phyloP scores from a whole-genome alignment of 1,140 invertebrate genomes.

The Halictus rubicundus region DNA sequence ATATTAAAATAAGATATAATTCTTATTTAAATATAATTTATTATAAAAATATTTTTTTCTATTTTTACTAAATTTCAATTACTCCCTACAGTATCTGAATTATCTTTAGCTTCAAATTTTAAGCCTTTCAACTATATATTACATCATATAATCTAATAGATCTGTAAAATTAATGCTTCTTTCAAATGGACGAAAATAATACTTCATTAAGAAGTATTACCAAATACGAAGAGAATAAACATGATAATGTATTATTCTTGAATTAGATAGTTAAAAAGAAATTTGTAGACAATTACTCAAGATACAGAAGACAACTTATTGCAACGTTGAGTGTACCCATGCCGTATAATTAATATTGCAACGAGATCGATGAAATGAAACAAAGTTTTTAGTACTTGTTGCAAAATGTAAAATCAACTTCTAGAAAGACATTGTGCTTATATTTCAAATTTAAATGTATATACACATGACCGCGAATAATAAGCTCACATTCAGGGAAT shows the following conservation, averaged over 20 bases:
- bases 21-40: conserved; percentile 2
- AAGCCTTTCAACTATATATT: not conserved
- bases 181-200: too few species aligned
- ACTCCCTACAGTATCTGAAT: not conserved
- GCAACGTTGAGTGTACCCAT: not conserved
- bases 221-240: not conserved
- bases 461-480: not conserved
- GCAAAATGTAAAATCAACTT: not conserved
- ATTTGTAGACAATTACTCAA: not conserved
- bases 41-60: not conserved
- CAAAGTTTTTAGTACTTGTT: not conserved
- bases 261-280: not conserved
- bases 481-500: conserved; percentile 14
- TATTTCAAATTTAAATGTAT: not conserved
- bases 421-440: conserved; percentile 16
- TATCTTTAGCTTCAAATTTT: not conserved
- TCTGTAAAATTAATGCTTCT: too few species aligned
- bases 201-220: not conserved
- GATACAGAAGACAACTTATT: conserved; percentile 1
- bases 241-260: not conserved
- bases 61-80: conserved; percentile 13
- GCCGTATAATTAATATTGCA: conserved; percentile 8
- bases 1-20: conserved; percentile 21
- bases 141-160: not conserved
- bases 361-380: conserved; percentile 5